Evolutionary conservation across 2,797 vertebrate genomes (phyloP).

Genomic region (Coranthus polyacanthus): DNA sequence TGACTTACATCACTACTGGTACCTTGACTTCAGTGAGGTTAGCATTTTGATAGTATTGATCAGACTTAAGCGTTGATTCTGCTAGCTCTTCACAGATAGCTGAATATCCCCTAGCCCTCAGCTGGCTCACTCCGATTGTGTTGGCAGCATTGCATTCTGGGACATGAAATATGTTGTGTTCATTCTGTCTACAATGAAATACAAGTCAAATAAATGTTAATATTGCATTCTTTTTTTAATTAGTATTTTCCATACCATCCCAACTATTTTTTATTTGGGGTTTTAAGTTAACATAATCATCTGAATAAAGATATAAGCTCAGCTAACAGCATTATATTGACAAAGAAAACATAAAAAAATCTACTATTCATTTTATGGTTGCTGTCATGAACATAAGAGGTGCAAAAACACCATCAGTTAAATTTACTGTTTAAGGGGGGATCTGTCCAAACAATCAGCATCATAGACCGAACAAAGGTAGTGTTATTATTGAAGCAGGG

Average conservation of each 20-base stretch:
- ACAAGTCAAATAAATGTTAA: too few species aligned
- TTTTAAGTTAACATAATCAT: too few species aligned
- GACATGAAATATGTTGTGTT: too few species aligned
- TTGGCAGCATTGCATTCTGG: constrained; percentile 81
- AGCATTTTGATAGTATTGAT: constrained; percentile 48
- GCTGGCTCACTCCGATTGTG: constrained; percentile 65
- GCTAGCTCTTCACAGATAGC: constrained; percentile 45
- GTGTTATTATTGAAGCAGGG: constrained; percentile 1
- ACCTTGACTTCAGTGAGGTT: constrained; percentile 3
- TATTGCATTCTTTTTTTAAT: too few species aligned
- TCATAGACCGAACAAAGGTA: neutral
- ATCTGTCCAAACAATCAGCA: neutral
- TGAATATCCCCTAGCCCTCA: constrained; percentile 52
- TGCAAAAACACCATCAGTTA: too few species aligned
- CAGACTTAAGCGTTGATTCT: constrained; percentile 19
- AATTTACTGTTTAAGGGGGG: too few species aligned
- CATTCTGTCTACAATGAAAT: too few species aligned
- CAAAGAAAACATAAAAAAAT: neutral
- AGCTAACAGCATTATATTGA: neutral
- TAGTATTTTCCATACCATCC: too few species aligned
- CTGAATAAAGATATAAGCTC: constrained; percentile 2
- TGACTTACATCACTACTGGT: constrained; percentile 10
- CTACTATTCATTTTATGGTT: too few species aligned
- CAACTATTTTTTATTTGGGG: too few species aligned
- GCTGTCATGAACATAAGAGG: too few species aligned